phyloP scores from a whole-genome alignment of 2,888 invertebrate species.

The Sphecodes monilicornis region DNA sequence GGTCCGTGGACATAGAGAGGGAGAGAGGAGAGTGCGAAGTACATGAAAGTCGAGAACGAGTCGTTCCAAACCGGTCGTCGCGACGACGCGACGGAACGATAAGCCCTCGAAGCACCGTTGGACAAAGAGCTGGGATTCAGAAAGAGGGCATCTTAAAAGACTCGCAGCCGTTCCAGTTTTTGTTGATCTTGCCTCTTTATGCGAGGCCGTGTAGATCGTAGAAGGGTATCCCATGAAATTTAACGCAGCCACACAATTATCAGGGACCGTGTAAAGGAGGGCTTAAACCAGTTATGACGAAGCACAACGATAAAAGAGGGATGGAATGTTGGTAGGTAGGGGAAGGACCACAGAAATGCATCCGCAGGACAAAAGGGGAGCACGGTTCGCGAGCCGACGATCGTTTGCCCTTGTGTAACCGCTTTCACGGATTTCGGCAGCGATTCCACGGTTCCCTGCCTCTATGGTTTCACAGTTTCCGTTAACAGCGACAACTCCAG shows the following conservation, averaged over 20 bases:
- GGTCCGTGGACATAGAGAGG: neutral
- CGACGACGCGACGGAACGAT: constrained; percentile 6
- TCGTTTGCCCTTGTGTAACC: constrained; percentile 53
- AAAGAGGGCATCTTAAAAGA: constrained; percentile 25
- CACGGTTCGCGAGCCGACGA: constrained; percentile 28
- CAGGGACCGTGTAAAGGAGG: neutral
- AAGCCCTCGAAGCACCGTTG: neutral
- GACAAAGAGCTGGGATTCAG: constrained; percentile 22
- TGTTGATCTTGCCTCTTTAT: neutral
- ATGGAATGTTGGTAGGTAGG: neutral
- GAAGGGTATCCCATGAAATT: constrained; percentile 21
- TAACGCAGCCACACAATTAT: constrained; percentile 37
- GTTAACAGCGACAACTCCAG: constrained; percentile 60
- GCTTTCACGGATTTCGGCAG: constrained; percentile 59
- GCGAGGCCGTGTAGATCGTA: neutral
- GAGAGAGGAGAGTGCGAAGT: neutral
- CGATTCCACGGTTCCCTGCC: constrained; percentile 45
- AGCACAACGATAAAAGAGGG: constrained; percentile 31
- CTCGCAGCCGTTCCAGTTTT: neutral
- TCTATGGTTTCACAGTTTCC: constrained; percentile 52
- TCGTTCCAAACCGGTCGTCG: neutral
- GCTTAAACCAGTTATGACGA: constrained; percentile 25
- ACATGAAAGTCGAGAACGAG: neutral
- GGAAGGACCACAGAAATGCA: neutral
- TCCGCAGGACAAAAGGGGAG: constrained; percentile 37